phyloP scores from a whole-genome alignment of 2,113 vertebrate genomes.

The Trichechus manatus region DNA sequence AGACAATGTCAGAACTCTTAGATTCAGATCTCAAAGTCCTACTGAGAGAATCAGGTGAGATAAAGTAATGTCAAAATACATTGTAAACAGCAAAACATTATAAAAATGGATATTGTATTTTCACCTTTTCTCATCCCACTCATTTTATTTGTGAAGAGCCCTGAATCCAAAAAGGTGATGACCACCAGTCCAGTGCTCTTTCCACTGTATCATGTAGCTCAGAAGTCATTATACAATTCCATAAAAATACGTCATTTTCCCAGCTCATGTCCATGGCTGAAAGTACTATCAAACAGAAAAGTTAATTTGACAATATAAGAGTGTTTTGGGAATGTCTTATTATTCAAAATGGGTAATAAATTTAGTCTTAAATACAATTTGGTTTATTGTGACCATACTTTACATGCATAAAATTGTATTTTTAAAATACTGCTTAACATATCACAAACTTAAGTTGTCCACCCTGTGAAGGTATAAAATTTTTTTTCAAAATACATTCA shows the following conservation, averaged over 20 bases:
- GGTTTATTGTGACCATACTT: slow-evolving; percentile 52
- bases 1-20: not conserved
- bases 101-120: not conserved
- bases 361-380: slow-evolving; percentile 61
- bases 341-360: slow-evolving; percentile 32
- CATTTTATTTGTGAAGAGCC: not conserved
- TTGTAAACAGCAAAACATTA: not conserved
- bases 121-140: not conserved
- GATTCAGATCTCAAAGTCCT: not conserved
- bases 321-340: slow-evolving; percentile 50
- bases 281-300: slow-evolving; percentile 58
- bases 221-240: slow-evolving; percentile 12
- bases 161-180: slow-evolving; percentile 4
- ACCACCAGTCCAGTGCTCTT: slow-evolving; percentile 23
- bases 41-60: not conserved
- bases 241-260: slow-evolving; percentile 55
- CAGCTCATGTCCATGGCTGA: slow-evolving; percentile 32
- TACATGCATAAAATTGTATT: slow-evolving; percentile 45
- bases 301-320: slow-evolving; percentile 35
- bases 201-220: not conserved
- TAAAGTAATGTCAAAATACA: not conserved
- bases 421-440: slow-evolving; percentile 66
- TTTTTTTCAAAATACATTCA: slow-evolving; percentile 38
- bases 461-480: not conserved
- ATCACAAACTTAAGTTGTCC: slow-evolving; percentile 55